Conservation (phyloP, 2,113 vertebrate genomes). For the Protomyctophum bolini region DNA sequence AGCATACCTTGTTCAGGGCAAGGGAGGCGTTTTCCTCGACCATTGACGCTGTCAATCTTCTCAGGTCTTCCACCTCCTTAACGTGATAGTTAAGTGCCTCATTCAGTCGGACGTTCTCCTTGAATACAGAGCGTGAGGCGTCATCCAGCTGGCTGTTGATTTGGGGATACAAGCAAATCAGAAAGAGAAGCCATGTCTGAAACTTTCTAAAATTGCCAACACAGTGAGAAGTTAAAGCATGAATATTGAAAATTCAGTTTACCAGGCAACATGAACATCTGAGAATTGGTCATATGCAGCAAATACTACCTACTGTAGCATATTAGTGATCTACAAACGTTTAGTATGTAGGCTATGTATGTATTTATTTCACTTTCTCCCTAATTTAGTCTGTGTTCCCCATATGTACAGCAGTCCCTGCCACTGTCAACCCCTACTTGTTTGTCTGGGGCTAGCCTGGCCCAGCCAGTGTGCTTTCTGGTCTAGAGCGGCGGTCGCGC, state of each 20-base stretch:
- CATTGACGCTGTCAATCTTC: slow-evolving; percentile 72
- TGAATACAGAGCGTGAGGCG: slow-evolving; percentile 80
- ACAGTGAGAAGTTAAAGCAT: neutral
- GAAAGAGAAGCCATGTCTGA: neutral
- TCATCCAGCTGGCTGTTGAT: slow-evolving; percentile 82
- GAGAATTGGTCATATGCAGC: too few relatives aligned
- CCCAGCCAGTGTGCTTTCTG: too few relatives aligned
- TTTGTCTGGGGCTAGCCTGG: too few relatives aligned
- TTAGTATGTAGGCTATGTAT: too few relatives aligned
- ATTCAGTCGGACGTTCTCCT: slow-evolving; percentile 81
- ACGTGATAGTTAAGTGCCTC: slow-evolving; percentile 78
- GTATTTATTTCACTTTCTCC: too few relatives aligned
- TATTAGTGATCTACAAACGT: too few relatives aligned
- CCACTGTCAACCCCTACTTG: too few relatives aligned
- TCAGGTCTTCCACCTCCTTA: slow-evolving; percentile 75
- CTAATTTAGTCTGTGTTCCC: too few relatives aligned
- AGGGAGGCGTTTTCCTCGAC: slow-evolving; percentile 73
- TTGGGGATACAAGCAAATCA: slow-evolving; percentile 26
- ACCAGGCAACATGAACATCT: too few relatives aligned
- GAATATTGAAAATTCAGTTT: neutral
- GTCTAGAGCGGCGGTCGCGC: too few relatives aligned
- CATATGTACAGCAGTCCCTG: too few relatives aligned
- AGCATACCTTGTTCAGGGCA: slow-evolving; percentile 79
- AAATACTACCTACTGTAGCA: too few relatives aligned
- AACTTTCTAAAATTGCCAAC: neutral